A percentile compares a stretch with the other conserved stretches of the same genome.
phyloP scores from a whole-genome alignment of 2,113 vertebrate genomes.

The Alectura lathami region DNA sequence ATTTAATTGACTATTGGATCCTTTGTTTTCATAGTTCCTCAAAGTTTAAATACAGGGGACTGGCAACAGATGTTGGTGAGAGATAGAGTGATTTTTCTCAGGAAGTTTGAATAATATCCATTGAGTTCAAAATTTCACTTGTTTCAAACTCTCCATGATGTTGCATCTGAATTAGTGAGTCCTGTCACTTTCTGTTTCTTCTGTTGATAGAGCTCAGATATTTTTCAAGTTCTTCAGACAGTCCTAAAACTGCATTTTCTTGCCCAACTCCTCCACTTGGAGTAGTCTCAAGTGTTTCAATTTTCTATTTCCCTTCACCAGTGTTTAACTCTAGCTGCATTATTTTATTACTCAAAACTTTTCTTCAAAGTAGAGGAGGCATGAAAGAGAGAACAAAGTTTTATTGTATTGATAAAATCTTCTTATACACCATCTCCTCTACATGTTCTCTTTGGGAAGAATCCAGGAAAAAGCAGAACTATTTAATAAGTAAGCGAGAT shows the following conservation, averaged over 20 bases:
- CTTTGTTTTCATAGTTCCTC: background rate
- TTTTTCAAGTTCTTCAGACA: background rate
- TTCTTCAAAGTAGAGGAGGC: background rate
- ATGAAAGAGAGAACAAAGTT: background rate
- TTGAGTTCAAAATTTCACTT: background rate
- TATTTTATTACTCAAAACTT: background rate
- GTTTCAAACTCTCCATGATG: background rate
- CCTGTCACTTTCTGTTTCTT: background rate
- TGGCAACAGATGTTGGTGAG: background rate
- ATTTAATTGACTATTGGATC: background rate
- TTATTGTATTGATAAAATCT: background rate
- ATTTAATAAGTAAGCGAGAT: constrained; percentile 6
- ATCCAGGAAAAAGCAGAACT: background rate
- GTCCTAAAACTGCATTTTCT: background rate
- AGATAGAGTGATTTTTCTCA: background rate
- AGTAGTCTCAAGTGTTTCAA: background rate
- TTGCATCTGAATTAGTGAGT: background rate
- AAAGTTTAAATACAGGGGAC: background rate
- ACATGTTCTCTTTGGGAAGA: background rate
- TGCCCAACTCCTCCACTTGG: background rate
- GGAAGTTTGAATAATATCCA: background rate
- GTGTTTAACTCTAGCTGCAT: background rate
- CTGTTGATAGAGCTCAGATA: background rate
- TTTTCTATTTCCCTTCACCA: background rate
- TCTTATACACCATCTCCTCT: background rate